Evolutionary conservation across 2,113 vertebrate genomes (phyloP), one percentile per base, ranked within the genome.

Genomic region (Nesoenas mayeri): DNA sequence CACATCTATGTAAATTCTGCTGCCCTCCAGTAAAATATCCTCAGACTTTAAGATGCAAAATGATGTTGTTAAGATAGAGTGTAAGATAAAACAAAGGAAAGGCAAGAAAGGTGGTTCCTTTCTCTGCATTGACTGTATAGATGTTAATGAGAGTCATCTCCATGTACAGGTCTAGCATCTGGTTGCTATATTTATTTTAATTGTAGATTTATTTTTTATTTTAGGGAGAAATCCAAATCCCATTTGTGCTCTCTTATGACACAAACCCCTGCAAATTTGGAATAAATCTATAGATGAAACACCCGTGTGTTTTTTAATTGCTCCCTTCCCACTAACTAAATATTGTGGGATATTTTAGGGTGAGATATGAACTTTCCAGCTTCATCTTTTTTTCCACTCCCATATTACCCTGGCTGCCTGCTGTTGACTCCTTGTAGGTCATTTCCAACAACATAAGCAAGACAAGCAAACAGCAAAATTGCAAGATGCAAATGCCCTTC

Each of bases 401-500:
- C 3, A 7, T 88, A 57, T 5, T 40, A 48, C 91, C 91, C 83
- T 91, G 34, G 69, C 93, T 90, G 80, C 81, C 95, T 94, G 95
- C 94, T 86, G 87, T 74, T 90, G 92, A 81, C 84, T 97, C 78
- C 96, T 96, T 93, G 86, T 92, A 95, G 96, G 94, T 96, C 92
- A 71, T 95, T 95, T 89, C 62, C 56, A 95, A 91, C 83, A 93
- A 95, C 90, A 92, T 74, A 91, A 96, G 96, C 85, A 84, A 97
- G 95, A 91, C 92, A 91, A 95, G 95, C 82, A 89, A 93, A 92
- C 75, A 94, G 96, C 96, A 94, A 96, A 97, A 90, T 65, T 96
- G 97, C 94, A 96, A 96, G 96, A 97, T 96, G 96, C 95, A 97
- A 97, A 96, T 95, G 91, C 71, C 95, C 93, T 95, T 97, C 84